Conservation (phyloP, 2,888 invertebrate species). For the Noctua janthe region DNA sequence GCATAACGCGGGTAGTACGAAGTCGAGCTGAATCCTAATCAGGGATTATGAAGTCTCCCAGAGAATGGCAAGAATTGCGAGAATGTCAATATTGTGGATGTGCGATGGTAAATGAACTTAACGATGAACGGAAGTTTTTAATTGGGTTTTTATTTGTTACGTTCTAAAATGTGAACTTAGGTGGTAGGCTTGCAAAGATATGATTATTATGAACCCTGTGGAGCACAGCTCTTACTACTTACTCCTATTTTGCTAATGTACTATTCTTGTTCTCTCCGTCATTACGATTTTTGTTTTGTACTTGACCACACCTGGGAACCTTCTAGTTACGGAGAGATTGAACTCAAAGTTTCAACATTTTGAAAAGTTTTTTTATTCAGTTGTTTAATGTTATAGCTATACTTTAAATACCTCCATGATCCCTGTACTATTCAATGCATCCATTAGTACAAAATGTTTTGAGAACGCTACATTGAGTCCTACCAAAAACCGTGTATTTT, state of each 20-base stretch:
- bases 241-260: neutral
- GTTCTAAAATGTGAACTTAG: neutral
- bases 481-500: no score
- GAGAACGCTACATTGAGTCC: neutral
- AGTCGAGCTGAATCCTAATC: conserved; percentile 65
- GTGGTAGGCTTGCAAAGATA: neutral
- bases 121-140: conserved; percentile 11
- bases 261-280: neutral
- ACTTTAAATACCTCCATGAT: neutral
- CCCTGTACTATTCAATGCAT: neutral
- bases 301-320: neutral
- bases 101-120: conserved; percentile 9
- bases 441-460: neutral
- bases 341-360: no score
- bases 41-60: conserved; percentile 59
- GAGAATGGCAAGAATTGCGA: conserved; percentile 36
- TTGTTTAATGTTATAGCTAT: neutral
- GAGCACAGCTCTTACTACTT: neutral
- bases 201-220: neutral
- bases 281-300: neutral
- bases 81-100: conserved; percentile 68
- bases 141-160: neutral
- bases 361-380: no score
- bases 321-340: no score
- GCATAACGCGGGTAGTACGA: conserved; percentile 63